Evolutionary conservation across 1,140 invertebrate genomes (phyloP).

Genomic region (Araneus ventricosus): DNA sequence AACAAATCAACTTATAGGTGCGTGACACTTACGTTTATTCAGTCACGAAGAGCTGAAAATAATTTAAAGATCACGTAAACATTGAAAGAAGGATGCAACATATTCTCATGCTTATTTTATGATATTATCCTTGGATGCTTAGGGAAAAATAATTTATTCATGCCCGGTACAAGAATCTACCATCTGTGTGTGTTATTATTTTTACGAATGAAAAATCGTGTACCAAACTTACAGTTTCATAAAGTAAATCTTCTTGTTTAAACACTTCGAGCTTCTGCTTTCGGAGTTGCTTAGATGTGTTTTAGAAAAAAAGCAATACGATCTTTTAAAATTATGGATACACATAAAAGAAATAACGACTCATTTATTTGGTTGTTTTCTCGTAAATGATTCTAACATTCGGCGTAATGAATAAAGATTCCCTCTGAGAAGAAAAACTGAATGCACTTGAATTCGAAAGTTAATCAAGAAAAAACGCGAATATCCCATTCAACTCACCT

Average conservation of each 20-base stretch:
- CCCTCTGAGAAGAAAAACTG: too few species aligned
- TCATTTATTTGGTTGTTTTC: too few species aligned
- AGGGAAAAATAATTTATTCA: constrained; percentile 63
- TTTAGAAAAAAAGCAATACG: neutral
- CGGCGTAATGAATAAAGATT: too few species aligned
- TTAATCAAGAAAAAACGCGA: too few species aligned
- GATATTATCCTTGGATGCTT: constrained; percentile 32
- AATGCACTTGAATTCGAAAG: too few species aligned
- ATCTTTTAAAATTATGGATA: too few species aligned
- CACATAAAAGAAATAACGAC: too few species aligned
- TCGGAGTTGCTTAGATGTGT: neutral
- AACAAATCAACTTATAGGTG: constrained; percentile 72
- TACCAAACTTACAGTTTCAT: neutral
- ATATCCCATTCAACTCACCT: too few species aligned
- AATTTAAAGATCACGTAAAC: constrained; percentile 71
- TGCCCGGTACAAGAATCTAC: neutral
- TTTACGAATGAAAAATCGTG: constrained; percentile 15
- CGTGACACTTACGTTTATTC: constrained; percentile 61
- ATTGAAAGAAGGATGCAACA: constrained; percentile 59
- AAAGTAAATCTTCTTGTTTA: neutral
- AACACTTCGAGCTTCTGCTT: neutral
- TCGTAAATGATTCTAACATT: too few species aligned
- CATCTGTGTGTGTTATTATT: constrained; percentile 25
- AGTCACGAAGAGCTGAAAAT: constrained; percentile 62
- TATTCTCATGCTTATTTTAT: constrained; percentile 53